Evolutionary conservation across 2,797 vertebrate genomes (phyloP).

Genomic region (Saxicola maurus): DNA sequence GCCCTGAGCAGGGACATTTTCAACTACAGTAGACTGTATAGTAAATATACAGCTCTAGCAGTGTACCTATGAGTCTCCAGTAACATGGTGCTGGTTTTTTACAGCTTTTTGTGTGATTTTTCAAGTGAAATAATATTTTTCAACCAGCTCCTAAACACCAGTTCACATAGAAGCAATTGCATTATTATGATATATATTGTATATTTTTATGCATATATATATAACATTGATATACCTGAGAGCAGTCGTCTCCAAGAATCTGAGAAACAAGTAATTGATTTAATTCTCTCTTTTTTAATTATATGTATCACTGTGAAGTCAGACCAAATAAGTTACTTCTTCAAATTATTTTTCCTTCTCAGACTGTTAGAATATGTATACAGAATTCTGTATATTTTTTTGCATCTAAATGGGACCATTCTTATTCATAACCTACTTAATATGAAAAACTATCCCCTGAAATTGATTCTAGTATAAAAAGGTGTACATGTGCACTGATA

Average conservation of each 20-base stretch:
- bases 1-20: neutral
- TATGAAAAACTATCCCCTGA: neutral
- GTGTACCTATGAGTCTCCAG: neutral
- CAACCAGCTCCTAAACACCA: neutral
- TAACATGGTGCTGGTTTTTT: neutral
- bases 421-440: neutral
- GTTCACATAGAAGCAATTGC: neutral
- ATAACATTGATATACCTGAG: neutral
- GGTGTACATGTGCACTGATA: neutral
- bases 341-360: neutral
- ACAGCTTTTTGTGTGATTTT: neutral
- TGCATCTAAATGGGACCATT: neutral
- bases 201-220: neutral
- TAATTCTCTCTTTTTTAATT: neutral
- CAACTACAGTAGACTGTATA: neutral
- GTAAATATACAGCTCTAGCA: neutral
- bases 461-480: neutral
- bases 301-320: neutral
- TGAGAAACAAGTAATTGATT: neutral
- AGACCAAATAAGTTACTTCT: neutral
- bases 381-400: neutral
- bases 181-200: neutral
- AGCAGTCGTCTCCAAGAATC: neutral
- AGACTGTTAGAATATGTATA: neutral
- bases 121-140: neutral